phyloP scores from a whole-genome alignment of 1,140 invertebrate genomes.

The Ruditapes philippinarum region DNA sequence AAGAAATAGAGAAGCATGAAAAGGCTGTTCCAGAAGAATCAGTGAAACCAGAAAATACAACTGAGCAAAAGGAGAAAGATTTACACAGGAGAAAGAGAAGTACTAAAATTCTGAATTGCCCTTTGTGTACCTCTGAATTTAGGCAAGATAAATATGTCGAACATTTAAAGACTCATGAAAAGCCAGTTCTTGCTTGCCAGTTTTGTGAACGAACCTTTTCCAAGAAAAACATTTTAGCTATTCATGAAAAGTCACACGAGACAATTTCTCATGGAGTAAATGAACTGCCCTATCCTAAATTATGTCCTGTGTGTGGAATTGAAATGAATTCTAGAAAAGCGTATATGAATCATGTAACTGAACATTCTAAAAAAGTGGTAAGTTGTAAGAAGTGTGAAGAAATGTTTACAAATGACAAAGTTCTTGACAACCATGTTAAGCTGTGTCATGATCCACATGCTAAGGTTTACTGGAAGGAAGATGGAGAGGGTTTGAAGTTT shows the following conservation, averaged over 20 bases:
- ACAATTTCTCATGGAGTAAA: conserved; percentile 15
- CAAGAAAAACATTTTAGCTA: conserved; percentile 17
- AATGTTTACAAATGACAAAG: conserved; percentile 44
- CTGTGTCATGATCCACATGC: conserved; percentile 36
- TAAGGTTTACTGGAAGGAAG: conserved; percentile 44
- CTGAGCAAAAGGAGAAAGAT: conserved; percentile 49
- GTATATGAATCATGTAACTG: conserved; percentile 34
- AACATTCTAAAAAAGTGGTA: conserved; percentile 51
- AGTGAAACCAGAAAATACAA: not conserved
- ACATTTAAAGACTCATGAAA: conserved; percentile 41
- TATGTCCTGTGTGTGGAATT: conserved; percentile 53
- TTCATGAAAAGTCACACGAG: conserved; percentile 61
- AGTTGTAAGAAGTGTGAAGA: conserved; percentile 54
- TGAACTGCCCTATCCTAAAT: conserved; percentile 62
- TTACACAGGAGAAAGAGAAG: conserved; percentile 25
- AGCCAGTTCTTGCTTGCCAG: conserved; percentile 19
- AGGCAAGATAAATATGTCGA: conserved; percentile 58
- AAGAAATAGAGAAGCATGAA: conserved; percentile 39
- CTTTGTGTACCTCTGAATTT: conserved; percentile 48
- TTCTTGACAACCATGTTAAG: conserved; percentile 54
- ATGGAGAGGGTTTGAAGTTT: conserved; percentile 62
- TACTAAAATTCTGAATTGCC: conserved; percentile 53
- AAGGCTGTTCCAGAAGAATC: not conserved
- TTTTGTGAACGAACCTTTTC: conserved; percentile 57
- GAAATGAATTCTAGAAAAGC: conserved; percentile 24